phyloP scores from a whole-genome alignment of 1,140 invertebrate genomes.

The Drosophila pseudoobscura region DNA sequence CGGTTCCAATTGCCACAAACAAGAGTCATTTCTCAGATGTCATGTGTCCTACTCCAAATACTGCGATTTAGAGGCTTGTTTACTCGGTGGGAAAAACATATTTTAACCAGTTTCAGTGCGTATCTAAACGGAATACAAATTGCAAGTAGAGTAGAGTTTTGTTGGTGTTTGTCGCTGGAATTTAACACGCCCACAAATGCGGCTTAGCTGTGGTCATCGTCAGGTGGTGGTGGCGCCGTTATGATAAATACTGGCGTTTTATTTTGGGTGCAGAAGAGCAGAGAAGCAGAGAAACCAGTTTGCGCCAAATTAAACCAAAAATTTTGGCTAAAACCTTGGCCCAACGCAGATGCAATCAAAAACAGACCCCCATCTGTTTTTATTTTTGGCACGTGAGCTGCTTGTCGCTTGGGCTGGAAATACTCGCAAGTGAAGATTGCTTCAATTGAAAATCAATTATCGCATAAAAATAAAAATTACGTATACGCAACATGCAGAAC shows the following conservation, averaged over 20 bases:
- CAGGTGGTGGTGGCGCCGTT: background rate
- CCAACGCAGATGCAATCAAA: conserved; percentile 22
- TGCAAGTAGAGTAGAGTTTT: conserved; percentile 12
- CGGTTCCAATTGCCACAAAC: conserved; percentile 20
- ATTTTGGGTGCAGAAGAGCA: too few relatives aligned
- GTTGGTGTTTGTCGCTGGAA: conserved; percentile 1
- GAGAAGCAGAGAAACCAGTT: conserved; percentile 11
- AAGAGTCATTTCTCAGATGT: background rate
- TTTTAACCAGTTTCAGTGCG: conserved; percentile 38
- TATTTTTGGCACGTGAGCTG: conserved; percentile 14
- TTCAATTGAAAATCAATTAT: conserved; percentile 25
- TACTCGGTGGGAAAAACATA: conserved; percentile 31
- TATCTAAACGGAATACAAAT: conserved; percentile 38
- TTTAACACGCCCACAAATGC: conserved; percentile 45
- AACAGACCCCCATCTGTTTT: background rate
- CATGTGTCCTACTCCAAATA: conserved; percentile 4
- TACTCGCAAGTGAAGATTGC: conserved; percentile 13
- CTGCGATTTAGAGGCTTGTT: conserved; percentile 20
- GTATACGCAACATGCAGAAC: conserved; percentile 49
- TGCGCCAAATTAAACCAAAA: conserved; percentile 11
- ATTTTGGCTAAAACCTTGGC: conserved; percentile 28
- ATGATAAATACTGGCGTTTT: too few relatives aligned
- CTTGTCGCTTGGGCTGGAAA: background rate
- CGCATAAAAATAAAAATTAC: conserved; percentile 40
- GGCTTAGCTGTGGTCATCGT: conserved; percentile 40